Base-by-base conservation (phyloP, 2,888 invertebrate genomes). In the Globia sparganii region DNA sequence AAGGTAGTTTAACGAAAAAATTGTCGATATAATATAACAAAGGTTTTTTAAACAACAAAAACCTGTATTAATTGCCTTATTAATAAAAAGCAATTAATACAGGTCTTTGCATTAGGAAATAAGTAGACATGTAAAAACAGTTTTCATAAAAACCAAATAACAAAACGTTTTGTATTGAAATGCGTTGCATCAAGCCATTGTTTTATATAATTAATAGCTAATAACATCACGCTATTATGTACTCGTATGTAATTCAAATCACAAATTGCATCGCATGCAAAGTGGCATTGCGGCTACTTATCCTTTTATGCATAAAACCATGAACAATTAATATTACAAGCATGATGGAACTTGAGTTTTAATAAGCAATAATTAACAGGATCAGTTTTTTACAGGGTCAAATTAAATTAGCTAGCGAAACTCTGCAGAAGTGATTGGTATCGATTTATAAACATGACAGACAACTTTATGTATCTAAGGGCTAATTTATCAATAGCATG, bases 181-280 rank as follows among this genome's bases (percentile, higher is more conserved):
- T 75, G 62, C 49, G 75, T 85, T 78, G 76, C 83, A 87, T 62
- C 70, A 83, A 83, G 21, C 86, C 75, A 86, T 87, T 86, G 86
- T 86, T 74, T 75, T 69, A 78, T 80, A 65, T 80, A 87, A 87
- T 85, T 83, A 87, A 61, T 71, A 69, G 69, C 43, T 66, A 69
- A 75, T 86, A 75, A 59, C 73, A 84, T 65, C 87, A 84, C 69
- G 85, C 75, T 59, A 84, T 69, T 53, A 69, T 31, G 62, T 65
- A 53, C 25, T 11, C 11, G 25, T 53, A 74, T 46, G 31, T 67
- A 49, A 87, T 77, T 86, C 65, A 65, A 77, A 77, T 86, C 75
- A 77, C 74, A 70, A 75, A 71, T 64, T 31, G 43, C 49, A 61
- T 43, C 15, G 72, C 67, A 83, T 86, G 78, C 73, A 37, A 78